Percentiles rank a stretch among this genome's conserved stretches.
These are phyloP conservation scores for Drosophila pachea DNA, from an alignment of 1,140 invertebrate genomes.

Conservation along the genomic window DNA sequence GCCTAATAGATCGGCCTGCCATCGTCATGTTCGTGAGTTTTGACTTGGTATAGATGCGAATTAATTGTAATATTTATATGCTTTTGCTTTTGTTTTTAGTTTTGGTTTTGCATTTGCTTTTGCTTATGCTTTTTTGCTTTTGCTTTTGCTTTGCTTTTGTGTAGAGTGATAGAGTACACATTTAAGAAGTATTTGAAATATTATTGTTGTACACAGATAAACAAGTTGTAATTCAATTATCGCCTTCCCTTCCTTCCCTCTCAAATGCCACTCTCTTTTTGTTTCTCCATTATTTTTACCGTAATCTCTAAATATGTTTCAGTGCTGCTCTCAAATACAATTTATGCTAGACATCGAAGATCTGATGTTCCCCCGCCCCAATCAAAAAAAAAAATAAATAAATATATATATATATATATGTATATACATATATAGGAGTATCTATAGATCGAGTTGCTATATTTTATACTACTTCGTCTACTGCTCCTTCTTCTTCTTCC, in stretches of 20 bases:
- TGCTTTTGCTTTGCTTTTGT: conserved; percentile 28
- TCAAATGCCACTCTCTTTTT: conserved; percentile 22
- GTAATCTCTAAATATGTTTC: conserved; percentile 55
- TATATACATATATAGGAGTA: conserved; percentile 25
- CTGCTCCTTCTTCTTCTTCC: too few species aligned
- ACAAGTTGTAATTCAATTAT: conserved; percentile 70
- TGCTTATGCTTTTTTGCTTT: not conserved
- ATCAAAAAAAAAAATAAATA: too few species aligned
- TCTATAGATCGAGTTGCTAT: conserved; percentile 11
- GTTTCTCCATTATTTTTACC: conserved; percentile 37
- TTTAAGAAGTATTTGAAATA: conserved; percentile 71
- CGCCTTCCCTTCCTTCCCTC: conserved; percentile 10
- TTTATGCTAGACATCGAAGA: conserved; percentile 23
- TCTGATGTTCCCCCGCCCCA: conserved; percentile 13
- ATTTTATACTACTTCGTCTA: conserved; percentile 2
- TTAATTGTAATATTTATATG: conserved; percentile 17
- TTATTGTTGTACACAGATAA: conserved; percentile 77
- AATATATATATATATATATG: conserved; percentile 10
- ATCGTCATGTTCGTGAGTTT: too few species aligned
- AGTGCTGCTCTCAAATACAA: conserved; percentile 59
- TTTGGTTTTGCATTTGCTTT: conserved; percentile 8
- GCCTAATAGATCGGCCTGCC: conserved; percentile 5
- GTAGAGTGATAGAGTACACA: conserved; percentile 67
- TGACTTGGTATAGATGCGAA: conserved; percentile 15
- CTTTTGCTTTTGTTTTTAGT: conserved; percentile 7